Evolutionary conservation across 2,797 vertebrate genomes (phyloP).

Genomic region (Mormyrus proboscirostris): DNA sequence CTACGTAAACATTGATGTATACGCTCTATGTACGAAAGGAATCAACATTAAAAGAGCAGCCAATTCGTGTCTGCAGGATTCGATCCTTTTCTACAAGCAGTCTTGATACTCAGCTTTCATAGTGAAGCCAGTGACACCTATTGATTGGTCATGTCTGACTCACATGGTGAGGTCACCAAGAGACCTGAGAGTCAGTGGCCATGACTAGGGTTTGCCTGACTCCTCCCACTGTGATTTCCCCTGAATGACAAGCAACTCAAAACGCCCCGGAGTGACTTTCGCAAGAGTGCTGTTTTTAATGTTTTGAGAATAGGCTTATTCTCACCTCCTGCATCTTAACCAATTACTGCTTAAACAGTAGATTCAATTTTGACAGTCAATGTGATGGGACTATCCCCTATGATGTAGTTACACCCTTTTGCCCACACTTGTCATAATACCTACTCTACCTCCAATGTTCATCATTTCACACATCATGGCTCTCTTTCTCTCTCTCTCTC

Average conservation of each 20-base stretch:
- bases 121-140: neutral
- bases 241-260: neutral
- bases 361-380: neutral
- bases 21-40: neutral
- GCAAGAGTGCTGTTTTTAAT: neutral
- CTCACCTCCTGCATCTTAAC: neutral
- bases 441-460: neutral
- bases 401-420: neutral
- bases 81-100: neutral
- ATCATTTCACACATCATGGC: neutral
- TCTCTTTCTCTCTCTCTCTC: neutral
- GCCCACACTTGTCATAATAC: neutral
- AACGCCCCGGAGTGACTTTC: neutral
- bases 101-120: neutral
- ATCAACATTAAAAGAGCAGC: neutral
- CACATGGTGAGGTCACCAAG: neutral
- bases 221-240: neutral
- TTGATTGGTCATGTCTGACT: conserved; percentile 13
- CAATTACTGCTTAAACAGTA: neutral
- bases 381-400: neutral
- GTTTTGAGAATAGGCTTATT: neutral
- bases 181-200: neutral
- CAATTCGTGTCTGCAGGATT: neutral
- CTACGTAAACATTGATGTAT: neutral
- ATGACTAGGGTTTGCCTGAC: neutral